These are phyloP conservation scores for Nephrocerus scutellatus DNA, from an alignment of 2,888 invertebrate genomes.

Conservation along the genomic window DNA sequence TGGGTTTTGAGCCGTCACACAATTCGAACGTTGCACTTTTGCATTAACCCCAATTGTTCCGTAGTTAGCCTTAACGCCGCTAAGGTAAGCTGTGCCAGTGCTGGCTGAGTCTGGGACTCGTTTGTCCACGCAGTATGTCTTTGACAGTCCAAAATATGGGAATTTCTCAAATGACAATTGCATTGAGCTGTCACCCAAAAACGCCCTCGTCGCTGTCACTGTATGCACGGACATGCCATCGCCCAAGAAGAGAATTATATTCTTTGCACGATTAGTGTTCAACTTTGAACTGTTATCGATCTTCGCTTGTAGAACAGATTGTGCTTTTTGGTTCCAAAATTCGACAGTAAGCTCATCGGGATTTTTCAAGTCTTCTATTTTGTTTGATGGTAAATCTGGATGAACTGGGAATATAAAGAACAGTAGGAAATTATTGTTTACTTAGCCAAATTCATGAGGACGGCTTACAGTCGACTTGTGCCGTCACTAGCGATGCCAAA, in stretches of 20 bases:
- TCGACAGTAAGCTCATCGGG: slow-evolving; percentile 29
- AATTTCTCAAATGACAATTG: slow-evolving; percentile 58
- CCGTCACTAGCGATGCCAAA: too few species aligned
- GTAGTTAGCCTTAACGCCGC: slow-evolving; percentile 70
- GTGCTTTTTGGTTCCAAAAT: slow-evolving; percentile 42
- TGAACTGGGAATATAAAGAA: too few species aligned
- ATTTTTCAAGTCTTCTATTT: too few species aligned
- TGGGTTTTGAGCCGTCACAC: slow-evolving; percentile 53
- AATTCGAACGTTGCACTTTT: slow-evolving; percentile 57
- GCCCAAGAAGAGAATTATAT: slow-evolving; percentile 64
- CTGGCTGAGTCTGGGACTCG: slow-evolving; percentile 82
- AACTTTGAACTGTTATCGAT: slow-evolving; percentile 25
- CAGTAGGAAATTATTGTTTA: too few species aligned
- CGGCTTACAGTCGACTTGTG: too few species aligned
- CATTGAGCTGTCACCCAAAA: slow-evolving; percentile 58
- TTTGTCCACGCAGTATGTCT: slow-evolving; percentile 70
- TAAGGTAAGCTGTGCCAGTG: slow-evolving; percentile 71
- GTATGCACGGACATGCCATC: slow-evolving; percentile 75
- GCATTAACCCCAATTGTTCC: slow-evolving; percentile 70
- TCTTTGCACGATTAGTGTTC: slow-evolving; percentile 47
- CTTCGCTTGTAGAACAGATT: slow-evolving; percentile 32
- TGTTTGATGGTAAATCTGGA: too few species aligned
- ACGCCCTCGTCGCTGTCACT: slow-evolving; percentile 57
- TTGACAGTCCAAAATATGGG: slow-evolving; percentile 49
- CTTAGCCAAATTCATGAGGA: too few species aligned